Conservation (phyloP, 2,113 vertebrate genomes). For the Chrysochloris asiatica region DNA sequence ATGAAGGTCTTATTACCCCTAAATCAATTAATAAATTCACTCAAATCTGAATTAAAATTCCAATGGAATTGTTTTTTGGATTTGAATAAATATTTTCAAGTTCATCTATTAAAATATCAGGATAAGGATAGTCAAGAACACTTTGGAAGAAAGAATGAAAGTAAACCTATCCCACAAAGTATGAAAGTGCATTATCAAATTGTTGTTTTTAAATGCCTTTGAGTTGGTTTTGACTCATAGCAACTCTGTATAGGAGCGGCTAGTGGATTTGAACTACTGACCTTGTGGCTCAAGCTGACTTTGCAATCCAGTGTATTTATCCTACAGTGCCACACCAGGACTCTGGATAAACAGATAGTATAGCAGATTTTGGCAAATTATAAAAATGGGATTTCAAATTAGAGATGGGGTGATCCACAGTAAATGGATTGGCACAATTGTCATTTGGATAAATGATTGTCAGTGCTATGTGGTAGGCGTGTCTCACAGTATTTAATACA, state of each 20-base stretch:
- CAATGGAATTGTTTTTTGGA: neutral
- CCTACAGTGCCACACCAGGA: too few species aligned
- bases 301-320: too few species aligned
- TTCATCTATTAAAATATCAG: constrained; percentile 13
- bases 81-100: too few species aligned
- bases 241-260: too few species aligned
- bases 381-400: constrained; percentile 17
- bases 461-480: neutral
- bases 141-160: neutral
- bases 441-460: neutral
- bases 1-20: too few species aligned
- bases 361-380: too few species aligned
- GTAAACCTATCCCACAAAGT: neutral
- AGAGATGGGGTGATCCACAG: neutral
- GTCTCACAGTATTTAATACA: neutral
- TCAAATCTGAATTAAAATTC: neutral
- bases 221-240: too few species aligned
- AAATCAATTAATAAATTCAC: neutral
- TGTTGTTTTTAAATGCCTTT: too few species aligned
- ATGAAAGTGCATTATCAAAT: neutral
- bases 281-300: too few species aligned
- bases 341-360: neutral
- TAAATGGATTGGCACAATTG: neutral
- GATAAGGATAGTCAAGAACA: neutral
- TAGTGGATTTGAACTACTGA: too few species aligned